phyloP scores from a whole-genome alignment of 2,888 invertebrate species.

The Hirtodrosophila duncani region DNA sequence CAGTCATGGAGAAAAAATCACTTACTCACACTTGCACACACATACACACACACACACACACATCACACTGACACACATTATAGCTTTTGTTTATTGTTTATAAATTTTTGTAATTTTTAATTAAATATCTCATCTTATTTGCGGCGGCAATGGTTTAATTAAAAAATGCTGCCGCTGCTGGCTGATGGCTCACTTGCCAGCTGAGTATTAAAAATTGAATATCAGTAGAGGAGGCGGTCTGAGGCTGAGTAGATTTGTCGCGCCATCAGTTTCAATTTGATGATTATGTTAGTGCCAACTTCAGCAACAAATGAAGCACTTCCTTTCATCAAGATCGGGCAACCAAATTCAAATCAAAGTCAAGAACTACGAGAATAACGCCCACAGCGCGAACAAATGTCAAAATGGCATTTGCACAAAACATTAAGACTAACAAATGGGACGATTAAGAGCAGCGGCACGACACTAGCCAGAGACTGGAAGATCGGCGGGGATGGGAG shows the following conservation, averaged over 20 bases:
- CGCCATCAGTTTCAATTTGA: conserved; percentile 52
- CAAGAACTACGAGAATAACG: conserved; percentile 2
- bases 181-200: conserved; percentile 66
- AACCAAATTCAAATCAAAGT: conserved; percentile 18
- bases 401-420: conserved; percentile 68
- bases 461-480: too few species aligned
- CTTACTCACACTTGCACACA: conserved; percentile 16
- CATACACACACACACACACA: neutral
- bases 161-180: conserved; percentile 12
- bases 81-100: conserved; percentile 56
- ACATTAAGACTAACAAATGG: conserved; percentile 70
- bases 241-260: conserved; percentile 2
- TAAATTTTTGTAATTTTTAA: conserved; percentile 68
- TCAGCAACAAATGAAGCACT: conserved; percentile 41
- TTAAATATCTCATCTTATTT: conserved; percentile 55
- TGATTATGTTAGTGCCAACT: conserved; percentile 2
- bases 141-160: conserved; percentile 40
- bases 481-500: neutral
- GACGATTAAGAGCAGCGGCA: neutral
- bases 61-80: conserved; percentile 1
- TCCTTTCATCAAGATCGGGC: conserved; percentile 32
- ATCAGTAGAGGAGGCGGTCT: conserved; percentile 5
- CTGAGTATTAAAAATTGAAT: conserved; percentile 10
- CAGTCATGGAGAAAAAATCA: conserved; percentile 28
- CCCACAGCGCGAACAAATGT: conserved; percentile 46